phyloP scores from a whole-genome alignment of 2,113 vertebrate genomes.

The Hypocryptadius cinnamomeus region DNA sequence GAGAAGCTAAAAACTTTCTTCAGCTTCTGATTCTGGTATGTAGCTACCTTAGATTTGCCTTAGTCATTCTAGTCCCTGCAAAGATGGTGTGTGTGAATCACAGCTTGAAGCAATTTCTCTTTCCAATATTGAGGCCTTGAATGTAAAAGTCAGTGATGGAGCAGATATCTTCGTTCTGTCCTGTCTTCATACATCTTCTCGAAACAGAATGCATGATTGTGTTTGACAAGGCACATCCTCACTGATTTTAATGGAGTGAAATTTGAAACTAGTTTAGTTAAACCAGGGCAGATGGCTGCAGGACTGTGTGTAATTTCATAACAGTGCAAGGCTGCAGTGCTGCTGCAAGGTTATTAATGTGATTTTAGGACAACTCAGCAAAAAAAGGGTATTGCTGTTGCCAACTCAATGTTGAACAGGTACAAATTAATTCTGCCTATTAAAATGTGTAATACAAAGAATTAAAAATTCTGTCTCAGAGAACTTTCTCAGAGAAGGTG shows the following conservation, averaged over 20 bases:
- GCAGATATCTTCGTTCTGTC: neutral
- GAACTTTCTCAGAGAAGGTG: neutral
- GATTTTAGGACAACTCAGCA: neutral
- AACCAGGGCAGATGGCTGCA: neutral
- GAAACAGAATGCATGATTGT: neutral
- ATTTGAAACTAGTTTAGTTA: slow-evolving; percentile 11
- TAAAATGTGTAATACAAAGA: neutral
- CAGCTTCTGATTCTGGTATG: neutral
- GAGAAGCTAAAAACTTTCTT: neutral
- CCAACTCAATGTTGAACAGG: neutral
- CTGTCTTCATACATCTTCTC: neutral
- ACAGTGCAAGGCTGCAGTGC: neutral
- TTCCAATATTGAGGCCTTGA: neutral
- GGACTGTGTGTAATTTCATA: neutral
- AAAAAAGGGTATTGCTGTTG: neutral
- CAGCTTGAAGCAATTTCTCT: neutral
- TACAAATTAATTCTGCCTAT: neutral
- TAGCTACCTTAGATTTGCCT: neutral
- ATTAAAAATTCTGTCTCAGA: neutral
- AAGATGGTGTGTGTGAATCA: neutral
- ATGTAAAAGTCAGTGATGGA: neutral
- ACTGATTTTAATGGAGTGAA: neutral
- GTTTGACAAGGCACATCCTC: neutral
- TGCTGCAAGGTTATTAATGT: neutral
- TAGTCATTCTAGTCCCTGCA: neutral